Evolutionary conservation across 2,888 invertebrate species (phyloP).

Genomic region (Hirtodrosophila trivittata): DNA sequence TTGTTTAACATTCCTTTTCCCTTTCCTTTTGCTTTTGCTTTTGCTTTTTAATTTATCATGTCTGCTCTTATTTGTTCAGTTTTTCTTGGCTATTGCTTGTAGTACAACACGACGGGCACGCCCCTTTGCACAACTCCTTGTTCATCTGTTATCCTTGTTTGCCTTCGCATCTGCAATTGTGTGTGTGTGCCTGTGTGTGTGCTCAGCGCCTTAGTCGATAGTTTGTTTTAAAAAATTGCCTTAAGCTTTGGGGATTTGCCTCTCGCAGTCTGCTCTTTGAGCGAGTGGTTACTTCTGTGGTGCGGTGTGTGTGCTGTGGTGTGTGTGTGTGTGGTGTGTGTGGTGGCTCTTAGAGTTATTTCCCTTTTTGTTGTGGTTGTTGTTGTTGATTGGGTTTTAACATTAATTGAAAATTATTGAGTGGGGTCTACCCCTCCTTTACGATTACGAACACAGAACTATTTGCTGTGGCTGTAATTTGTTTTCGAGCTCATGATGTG

Average conservation of each 20-base stretch:
- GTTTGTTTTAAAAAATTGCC: conserved; percentile 56
- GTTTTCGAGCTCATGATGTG: neutral
- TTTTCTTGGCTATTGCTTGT: conserved; percentile 54
- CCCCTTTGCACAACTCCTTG: conserved; percentile 21
- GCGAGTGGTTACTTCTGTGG: conserved; percentile 29
- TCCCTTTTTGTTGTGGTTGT: conserved; percentile 24
- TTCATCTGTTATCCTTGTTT: conserved; percentile 74
- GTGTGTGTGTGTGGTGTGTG: conserved; percentile 9
- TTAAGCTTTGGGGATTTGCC: conserved; percentile 59
- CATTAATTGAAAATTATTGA: conserved; percentile 70
- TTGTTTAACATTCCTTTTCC: conserved; percentile 56
- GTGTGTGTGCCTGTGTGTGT: conserved; percentile 29
- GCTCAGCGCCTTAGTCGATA: conserved; percentile 59
- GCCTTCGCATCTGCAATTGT: conserved; percentile 30
- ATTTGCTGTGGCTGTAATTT: neutral
- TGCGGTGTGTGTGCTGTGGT: conserved; percentile 19
- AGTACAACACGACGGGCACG: conserved; percentile 24
- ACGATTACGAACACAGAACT: neutral
- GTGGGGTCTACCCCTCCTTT: conserved; percentile 24
- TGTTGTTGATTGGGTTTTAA: conserved; percentile 45
- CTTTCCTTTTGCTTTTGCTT: conserved; percentile 3
- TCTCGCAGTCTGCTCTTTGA: conserved; percentile 35
- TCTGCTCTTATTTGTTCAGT: conserved; percentile 70
- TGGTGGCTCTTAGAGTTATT: conserved; percentile 19
- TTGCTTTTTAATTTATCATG: conserved; percentile 76